Percentiles rank a stretch among this genome's conserved stretches.
These are phyloP conservation scores for Ophonus ardosiacus DNA, from an alignment of 2,888 invertebrate genomes.

Conservation along the genomic window DNA sequence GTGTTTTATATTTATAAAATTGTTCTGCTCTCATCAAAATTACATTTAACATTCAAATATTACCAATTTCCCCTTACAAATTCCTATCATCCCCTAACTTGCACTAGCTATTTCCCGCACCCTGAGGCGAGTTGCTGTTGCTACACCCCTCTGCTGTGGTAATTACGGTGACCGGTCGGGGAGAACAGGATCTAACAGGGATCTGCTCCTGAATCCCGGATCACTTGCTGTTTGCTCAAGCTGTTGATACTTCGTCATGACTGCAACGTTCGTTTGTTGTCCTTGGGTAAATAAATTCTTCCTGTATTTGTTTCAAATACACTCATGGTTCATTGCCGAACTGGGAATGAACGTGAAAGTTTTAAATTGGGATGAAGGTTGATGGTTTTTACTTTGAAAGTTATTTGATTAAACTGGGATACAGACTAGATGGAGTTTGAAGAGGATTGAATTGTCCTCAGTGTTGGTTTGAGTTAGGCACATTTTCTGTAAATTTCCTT, in stretches of 20 bases:
- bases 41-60: not conserved
- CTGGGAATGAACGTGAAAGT: not conserved
- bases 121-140: not conserved
- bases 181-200: not conserved
- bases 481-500: no score
- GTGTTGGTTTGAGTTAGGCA: no score
- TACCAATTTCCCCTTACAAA: not conserved
- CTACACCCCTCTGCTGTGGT: not conserved
- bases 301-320: not conserved
- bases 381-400: not conserved
- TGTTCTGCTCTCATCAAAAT: not conserved
- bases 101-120: not conserved
- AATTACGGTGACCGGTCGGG: not conserved
- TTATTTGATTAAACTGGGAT: not conserved
- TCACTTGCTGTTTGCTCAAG: conserved; percentile 15
- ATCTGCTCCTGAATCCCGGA: not conserved
- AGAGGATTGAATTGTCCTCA: not conserved
- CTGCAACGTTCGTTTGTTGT: not conserved
- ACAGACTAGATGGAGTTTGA: not conserved
- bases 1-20: not conserved
- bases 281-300: not conserved
- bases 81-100: not conserved
- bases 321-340: not conserved
- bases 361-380: not conserved
- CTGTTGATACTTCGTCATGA: conserved; percentile 16